Percentiles rank a stretch among this genome's conserved stretches.
phyloP scores from a whole-genome alignment of 2,888 invertebrate genomes.

The Drosophila sordidula region DNA sequence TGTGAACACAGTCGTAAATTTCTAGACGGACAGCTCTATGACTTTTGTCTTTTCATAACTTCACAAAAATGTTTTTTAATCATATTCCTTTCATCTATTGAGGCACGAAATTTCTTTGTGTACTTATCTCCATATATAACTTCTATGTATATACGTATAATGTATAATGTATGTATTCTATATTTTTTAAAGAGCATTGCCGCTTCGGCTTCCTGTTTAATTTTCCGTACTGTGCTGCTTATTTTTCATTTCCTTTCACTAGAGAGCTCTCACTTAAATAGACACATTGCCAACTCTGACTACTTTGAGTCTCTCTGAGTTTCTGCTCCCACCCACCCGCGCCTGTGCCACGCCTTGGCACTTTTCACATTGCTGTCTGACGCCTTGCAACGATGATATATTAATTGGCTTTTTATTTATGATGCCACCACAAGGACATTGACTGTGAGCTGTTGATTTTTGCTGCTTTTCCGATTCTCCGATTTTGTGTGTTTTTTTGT shows the following conservation, averaged over 20 bases:
- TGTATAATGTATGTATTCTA: too few species aligned
- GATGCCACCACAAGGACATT: slow-evolving; percentile 33
- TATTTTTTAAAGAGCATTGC: slow-evolving; percentile 2
- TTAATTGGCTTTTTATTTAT: slow-evolving; percentile 80
- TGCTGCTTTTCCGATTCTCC: not conserved
- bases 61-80: too few species aligned
- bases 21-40: too few species aligned
- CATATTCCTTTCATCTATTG: too few species aligned
- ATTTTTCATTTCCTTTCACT: slow-evolving; percentile 16
- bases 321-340: not conserved
- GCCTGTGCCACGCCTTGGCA: slow-evolving; percentile 9
- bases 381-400: slow-evolving; percentile 67
- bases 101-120: too few species aligned
- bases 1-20: too few species aligned
- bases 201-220: not conserved
- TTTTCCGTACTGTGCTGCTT: not conserved
- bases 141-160: too few species aligned
- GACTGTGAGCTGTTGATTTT: slow-evolving; percentile 1
- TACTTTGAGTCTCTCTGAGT: not conserved
- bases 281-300: slow-evolving; percentile 30
- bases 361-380: slow-evolving; percentile 34
- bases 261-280: slow-evolving; percentile 43
- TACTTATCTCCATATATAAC: too few species aligned
- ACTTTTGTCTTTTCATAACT: too few species aligned
- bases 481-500: not conserved